Evolutionary conservation across 92 coral and sea anemone species (phyloP).

Genomic region (Palythoa heliodiscus): DNA sequence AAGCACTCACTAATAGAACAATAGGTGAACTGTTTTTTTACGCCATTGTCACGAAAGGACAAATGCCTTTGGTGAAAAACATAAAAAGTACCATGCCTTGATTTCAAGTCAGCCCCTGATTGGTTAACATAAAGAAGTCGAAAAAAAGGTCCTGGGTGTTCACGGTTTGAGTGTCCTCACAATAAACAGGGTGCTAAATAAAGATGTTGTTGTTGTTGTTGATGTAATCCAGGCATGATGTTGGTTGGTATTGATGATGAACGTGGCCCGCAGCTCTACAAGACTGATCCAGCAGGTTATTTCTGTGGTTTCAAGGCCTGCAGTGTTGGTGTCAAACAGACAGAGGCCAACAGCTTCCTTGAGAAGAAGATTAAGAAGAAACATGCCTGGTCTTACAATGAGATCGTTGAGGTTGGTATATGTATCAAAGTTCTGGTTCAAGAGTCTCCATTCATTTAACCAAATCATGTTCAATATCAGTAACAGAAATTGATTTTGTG

Average conservation of each 20-base stretch:
- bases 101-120: no score
- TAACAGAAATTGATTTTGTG: neutral
- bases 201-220: neutral
- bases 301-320: slow-evolving; percentile 98
- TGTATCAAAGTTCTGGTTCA: no score
- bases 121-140: no score
- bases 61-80: neutral
- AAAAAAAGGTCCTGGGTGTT: no score
- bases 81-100: no score
- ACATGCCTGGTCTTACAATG: slow-evolving; percentile 94
- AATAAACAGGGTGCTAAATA: no score
- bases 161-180: no score
- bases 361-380: slow-evolving; percentile 98
- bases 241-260: slow-evolving; percentile 95
- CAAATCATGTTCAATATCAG: neutral
- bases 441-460: neutral
- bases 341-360: slow-evolving; percentile 98
- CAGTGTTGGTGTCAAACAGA: slow-evolving; percentile 95
- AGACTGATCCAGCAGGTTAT: slow-evolving; percentile 99
- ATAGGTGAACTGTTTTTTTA: no score
- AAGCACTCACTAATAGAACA: no score
- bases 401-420: slow-evolving; percentile 91
- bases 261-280: slow-evolving; percentile 93
- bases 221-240: slow-evolving; percentile 79
- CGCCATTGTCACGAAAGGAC: neutral